These are phyloP conservation scores for Monopis laevigella DNA, from an alignment of 2,888 invertebrate genomes.

Conservation along the genomic window DNA sequence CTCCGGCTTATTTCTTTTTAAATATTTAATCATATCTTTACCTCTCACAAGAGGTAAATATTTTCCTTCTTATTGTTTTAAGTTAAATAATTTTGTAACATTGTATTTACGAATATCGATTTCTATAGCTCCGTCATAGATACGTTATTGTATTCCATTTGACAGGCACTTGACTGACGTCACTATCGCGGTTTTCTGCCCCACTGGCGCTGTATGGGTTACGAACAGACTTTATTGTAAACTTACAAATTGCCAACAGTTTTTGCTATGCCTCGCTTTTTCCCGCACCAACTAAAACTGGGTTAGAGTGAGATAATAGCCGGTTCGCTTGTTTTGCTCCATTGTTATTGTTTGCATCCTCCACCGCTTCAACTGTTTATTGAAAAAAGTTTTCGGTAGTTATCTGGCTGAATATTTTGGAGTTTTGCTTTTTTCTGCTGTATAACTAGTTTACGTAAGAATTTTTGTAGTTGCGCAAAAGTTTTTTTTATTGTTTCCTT, in stretches of 20 bases:
- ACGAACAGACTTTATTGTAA: slow-evolving; percentile 2
- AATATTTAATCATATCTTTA: too few species aligned
- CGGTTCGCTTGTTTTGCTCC: slow-evolving; percentile 35
- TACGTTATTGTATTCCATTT: neutral
- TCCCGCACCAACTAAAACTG: slow-evolving; percentile 32
- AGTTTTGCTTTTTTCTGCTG: neutral
- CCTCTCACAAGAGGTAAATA: too few species aligned
- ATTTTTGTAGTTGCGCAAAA: too few species aligned
- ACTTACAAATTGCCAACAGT: slow-evolving; percentile 22
- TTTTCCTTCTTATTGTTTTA: too few species aligned
- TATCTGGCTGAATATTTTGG: slow-evolving; percentile 16
- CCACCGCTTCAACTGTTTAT: slow-evolving; percentile 20
- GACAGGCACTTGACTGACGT: slow-evolving; percentile 9
- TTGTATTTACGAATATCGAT: too few species aligned
- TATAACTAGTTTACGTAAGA: too few species aligned
- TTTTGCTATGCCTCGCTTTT: slow-evolving; percentile 36
- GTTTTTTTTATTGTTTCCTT: too few species aligned
- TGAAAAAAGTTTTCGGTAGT: slow-evolving; percentile 17
- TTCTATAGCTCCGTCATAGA: too few species aligned
- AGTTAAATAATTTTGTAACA: too few species aligned
- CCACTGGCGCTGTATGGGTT: slow-evolving; percentile 7
- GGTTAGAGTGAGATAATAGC: slow-evolving; percentile 46
- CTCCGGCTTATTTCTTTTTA: too few species aligned
- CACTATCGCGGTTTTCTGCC: slow-evolving; percentile 23
- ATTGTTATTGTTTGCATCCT: slow-evolving; percentile 39